Evolutionary conservation across 2,888 invertebrate species (phyloP).

Genomic region (Nomada lathburiana): DNA sequence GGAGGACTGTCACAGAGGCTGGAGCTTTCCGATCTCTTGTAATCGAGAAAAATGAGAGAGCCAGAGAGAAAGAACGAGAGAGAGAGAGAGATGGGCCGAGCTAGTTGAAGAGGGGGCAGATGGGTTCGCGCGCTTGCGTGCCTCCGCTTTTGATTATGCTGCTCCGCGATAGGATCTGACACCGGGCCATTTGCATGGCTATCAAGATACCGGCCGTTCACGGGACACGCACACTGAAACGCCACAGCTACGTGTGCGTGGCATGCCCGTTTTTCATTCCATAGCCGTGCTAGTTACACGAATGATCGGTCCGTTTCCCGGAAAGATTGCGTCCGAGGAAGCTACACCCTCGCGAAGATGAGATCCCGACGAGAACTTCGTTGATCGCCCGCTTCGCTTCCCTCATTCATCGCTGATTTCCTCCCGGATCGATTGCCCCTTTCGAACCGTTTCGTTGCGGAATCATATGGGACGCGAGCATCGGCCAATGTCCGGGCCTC

Average conservation of each 20-base stretch:
- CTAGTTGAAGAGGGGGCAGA: constrained; percentile 48
- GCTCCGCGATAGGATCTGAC: constrained; percentile 67
- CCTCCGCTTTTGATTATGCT: constrained; percentile 65
- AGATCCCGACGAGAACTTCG: constrained; percentile 7
- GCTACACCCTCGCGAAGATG: constrained; percentile 7
- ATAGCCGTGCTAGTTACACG: constrained; percentile 46
- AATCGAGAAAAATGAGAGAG: constrained; percentile 35
- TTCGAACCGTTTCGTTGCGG: neutral
- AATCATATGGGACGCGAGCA: neutral
- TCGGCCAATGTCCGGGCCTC: neutral
- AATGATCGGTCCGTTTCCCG: constrained; percentile 45
- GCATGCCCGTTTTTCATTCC: constrained; percentile 53
- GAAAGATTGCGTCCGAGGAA: constrained; percentile 3
- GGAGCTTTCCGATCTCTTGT: constrained; percentile 52
- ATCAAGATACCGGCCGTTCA: constrained; percentile 66
- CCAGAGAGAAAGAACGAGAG: neutral
- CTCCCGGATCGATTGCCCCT: neutral
- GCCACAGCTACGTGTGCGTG: constrained; percentile 4
- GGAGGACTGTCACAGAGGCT: constrained; percentile 53
- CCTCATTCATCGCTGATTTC: neutral
- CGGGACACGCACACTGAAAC: constrained; percentile 46
- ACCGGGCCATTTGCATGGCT: constrained; percentile 70
- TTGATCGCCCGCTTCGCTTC: neutral
- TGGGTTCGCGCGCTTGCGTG: constrained; percentile 65
- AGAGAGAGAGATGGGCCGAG: neutral